Evolutionary conservation across 2,797 vertebrate genomes (phyloP).

Genomic region (Hemitrygon akajei): DNA sequence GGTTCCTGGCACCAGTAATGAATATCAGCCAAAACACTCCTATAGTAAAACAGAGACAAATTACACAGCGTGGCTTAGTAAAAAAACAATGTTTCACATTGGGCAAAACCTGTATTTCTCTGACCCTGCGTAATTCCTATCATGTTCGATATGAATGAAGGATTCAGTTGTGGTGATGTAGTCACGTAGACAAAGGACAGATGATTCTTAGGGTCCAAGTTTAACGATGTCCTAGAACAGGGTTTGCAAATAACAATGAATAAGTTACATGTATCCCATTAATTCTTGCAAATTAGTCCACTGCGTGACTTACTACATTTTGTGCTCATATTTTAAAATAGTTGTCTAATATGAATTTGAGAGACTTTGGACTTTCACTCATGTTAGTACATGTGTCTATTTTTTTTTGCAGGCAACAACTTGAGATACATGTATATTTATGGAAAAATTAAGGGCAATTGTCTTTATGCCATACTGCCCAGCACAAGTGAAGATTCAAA

Average conservation of each 20-base stretch:
- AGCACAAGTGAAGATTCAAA: neutral
- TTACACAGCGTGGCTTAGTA: neutral
- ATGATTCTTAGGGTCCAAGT: neutral
- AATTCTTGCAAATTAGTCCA: neutral
- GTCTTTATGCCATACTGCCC: neutral
- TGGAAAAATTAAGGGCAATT: neutral
- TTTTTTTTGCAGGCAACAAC: neutral
- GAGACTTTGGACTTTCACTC: neutral
- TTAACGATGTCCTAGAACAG: neutral
- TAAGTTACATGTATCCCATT: neutral
- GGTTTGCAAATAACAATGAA: neutral
- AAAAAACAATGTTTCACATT: neutral
- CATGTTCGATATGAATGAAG: neutral
- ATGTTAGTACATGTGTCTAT: neutral
- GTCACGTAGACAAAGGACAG: neutral
- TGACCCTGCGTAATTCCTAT: neutral
- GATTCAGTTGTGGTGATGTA: neutral
- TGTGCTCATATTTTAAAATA: neutral
- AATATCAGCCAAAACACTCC: neutral
- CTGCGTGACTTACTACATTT: neutral
- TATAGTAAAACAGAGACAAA: neutral
- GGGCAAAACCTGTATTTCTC: neutral
- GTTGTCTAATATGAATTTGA: neutral
- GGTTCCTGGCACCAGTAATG: neutral
- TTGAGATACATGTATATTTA: neutral